phyloP scores from a whole-genome alignment of 2,113 vertebrate genomes.

The Grallaria varia region DNA sequence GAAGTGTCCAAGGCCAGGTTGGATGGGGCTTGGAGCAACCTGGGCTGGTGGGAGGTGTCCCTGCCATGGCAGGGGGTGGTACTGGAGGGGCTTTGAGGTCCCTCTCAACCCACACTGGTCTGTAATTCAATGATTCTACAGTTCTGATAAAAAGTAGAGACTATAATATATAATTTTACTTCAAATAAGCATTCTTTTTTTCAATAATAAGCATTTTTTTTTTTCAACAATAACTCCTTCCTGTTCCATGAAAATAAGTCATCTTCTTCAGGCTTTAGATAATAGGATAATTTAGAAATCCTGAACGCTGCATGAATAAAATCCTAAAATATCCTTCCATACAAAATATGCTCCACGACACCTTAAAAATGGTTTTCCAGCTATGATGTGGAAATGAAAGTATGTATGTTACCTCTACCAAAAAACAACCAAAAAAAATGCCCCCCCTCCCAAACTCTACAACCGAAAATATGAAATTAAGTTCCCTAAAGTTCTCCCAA shows the following conservation, averaged over 20 bases:
- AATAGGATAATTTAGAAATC: neutral
- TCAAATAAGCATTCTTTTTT: neutral
- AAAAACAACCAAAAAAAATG: neutral
- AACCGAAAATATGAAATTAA: neutral
- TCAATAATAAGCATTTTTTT: neutral
- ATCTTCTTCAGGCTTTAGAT: neutral
- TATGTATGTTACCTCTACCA: too few relatives aligned
- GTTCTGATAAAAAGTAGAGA: neutral
- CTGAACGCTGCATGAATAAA: neutral
- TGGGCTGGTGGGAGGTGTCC: neutral
- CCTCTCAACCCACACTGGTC: too few relatives aligned
- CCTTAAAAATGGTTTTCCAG: neutral
- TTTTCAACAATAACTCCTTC: neutral
- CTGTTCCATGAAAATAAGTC: neutral
- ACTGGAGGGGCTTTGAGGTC: too few relatives aligned
- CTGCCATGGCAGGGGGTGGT: too few relatives aligned
- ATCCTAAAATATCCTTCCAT: neutral
- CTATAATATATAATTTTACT: neutral
- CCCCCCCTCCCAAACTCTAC: neutral
- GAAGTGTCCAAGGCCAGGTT: neutral
- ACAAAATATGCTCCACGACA: neutral
- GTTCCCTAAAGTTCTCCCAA: neutral
- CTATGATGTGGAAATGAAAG: neutral
- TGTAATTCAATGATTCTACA: too few relatives aligned
- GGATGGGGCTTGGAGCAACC: neutral